Base-by-base conservation (phyloP, 2,888 invertebrate genomes). In the Priocnemis perturbator region DNA sequence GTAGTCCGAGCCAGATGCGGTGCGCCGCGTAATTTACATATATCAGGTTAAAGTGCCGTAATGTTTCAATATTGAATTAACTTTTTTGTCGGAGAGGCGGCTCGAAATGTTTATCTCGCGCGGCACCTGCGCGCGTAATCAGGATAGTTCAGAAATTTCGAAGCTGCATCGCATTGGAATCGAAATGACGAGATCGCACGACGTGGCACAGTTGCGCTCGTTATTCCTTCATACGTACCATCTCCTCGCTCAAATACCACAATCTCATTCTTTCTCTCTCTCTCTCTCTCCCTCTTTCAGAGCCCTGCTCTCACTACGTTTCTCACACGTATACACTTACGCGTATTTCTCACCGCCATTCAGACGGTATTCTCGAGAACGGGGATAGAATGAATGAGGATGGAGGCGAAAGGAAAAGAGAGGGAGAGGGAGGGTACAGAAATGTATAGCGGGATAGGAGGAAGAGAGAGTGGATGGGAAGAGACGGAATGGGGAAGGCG, bases 351-450 rank as follows among this genome's bases (percentile, higher is more conserved):
- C 15, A 19, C 21, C 23, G 23, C 53, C 53, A 15, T 53, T 53
- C 15, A 53, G 15, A 21, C 50, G 19, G 50, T 50, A 17, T 19
- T 50, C 50, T 50, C n/a, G 50, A 50, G 3, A 14, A 21, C 23
- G 23, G 20, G 19, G 21, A 30, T 3, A 14, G 57, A 57, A 30
- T 15, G 15, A 21, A 15, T 20, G 57, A n/a, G 57, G n/a, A 21
- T n/a, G 4, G 15, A 19, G 50, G 21, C 37, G 37, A 37, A 19
- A 44, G 45, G 55, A 11, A 55, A 1, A 60, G 62, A 59, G 44
- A 55, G 17, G 52, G 58, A 44, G 15, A 26, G 58, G 55, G 62
- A 58, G 55, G 7, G 9, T 52, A 47, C 56, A 65, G 60, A 23
- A n/a, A 23, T 15, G 20, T 53, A 21, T 19, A 50, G 50, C 50